These are phyloP conservation scores for Dendrolimus kikuchii DNA, from an alignment of 1,140 invertebrate species.

Conservation along the genomic window DNA sequence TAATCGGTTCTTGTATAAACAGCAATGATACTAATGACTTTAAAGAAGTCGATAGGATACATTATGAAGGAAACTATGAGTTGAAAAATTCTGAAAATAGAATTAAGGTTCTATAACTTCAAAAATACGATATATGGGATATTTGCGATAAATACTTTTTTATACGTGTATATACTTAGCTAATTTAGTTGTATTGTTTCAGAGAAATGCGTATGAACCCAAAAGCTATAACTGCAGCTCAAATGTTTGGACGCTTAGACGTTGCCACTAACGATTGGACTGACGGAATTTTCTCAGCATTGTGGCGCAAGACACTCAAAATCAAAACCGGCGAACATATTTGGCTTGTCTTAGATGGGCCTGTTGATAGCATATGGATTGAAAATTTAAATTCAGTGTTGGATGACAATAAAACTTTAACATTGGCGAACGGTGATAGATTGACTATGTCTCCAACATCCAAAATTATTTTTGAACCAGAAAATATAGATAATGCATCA, in stretches of 20 bases:
- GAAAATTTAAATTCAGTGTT: conserved; percentile 97
- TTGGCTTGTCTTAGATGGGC: conserved; percentile 95
- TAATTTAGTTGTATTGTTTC: conserved; percentile 16
- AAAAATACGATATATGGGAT: no score
- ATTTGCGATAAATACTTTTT: no score
- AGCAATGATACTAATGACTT: no score
- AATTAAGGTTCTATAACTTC: no score
- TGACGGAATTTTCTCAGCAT: conserved; percentile 96
- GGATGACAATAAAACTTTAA: conserved; percentile 95
- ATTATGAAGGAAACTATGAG: no score
- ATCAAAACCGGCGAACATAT: conserved; percentile 89
- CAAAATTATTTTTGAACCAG: conserved; percentile 97
- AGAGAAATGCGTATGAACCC: conserved; percentile 99
- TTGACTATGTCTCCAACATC: conserved; percentile 92
- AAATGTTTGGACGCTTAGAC: conserved; percentile 97
- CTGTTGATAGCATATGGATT: conserved; percentile 97
- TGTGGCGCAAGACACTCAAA: conserved; percentile 95
- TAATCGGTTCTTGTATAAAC: no score
- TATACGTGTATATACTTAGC: background rate
- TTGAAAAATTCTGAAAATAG: no score
- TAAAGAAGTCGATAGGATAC: no score
- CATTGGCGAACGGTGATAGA: conserved; percentile 94
- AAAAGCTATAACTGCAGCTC: conserved; percentile 95
- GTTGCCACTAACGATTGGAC: conserved; percentile 99
- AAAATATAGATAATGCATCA: conserved; percentile 97